Evolutionary conservation across 2,113 vertebrate species (phyloP).

Genomic region (Vombatus ursinus): DNA sequence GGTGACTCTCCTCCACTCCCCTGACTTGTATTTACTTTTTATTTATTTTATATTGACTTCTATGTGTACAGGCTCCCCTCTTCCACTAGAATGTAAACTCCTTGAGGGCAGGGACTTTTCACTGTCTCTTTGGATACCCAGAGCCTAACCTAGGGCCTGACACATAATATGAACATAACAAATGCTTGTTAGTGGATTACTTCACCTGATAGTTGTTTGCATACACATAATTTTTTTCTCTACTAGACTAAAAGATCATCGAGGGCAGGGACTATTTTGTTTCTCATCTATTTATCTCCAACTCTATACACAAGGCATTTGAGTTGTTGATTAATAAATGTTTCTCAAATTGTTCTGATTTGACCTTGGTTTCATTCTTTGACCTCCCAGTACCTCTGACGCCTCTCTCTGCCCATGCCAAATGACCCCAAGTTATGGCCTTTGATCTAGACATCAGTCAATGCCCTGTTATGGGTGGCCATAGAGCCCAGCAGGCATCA

Average conservation of each 20-base stretch:
- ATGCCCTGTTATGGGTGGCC: neutral
- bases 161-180: neutral
- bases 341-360: neutral
- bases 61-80: neutral
- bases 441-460: neutral
- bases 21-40: neutral
- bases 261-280: neutral
- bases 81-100: neutral
- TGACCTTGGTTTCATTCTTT: neutral
- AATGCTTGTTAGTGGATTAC: neutral
- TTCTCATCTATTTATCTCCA: neutral
- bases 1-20: neutral
- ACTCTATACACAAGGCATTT: neutral
- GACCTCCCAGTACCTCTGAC: neutral
- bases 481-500: neutral
- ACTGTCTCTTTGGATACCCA: neutral
- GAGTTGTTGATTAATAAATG: neutral
- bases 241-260: neutral
- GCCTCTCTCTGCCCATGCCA: neutral
- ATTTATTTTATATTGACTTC: neutral
- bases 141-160: neutral
- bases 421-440: neutral
- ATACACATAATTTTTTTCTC: neutral
- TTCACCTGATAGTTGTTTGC: neutral
- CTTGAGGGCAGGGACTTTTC: neutral